Conservation (phyloP, 2,113 vertebrate genomes). For the Sinosuthora webbiana region DNA sequence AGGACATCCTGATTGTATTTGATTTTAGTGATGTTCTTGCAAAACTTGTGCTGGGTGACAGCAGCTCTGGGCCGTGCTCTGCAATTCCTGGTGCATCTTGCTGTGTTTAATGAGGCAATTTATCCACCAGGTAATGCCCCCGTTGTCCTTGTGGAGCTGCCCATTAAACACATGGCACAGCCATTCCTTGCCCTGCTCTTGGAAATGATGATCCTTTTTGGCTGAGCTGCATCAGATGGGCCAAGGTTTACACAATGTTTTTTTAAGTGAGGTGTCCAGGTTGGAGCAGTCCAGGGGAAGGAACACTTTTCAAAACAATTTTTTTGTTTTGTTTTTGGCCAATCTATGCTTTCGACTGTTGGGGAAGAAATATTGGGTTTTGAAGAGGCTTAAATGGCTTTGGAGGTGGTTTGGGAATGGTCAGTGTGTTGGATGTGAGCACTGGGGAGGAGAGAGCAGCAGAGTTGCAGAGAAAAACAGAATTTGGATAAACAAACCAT, state of each 20-base stretch:
- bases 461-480: background rate
- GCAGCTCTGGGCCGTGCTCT: background rate
- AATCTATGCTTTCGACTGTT: background rate
- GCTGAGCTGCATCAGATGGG: background rate
- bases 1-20: background rate
- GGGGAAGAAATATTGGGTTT: background rate
- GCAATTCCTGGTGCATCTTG: background rate
- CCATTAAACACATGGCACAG: background rate
- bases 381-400: background rate
- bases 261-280: background rate
- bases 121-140: background rate
- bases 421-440: fast-evolving
- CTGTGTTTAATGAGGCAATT: background rate
- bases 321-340: background rate
- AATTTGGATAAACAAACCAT: background rate
- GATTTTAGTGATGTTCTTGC: background rate
- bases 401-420: background rate
- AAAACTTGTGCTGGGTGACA: background rate
- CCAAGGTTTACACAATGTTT: background rate
- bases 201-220: background rate
- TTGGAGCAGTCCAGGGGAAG: background rate
- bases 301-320: background rate
- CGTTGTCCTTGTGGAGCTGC: background rate
- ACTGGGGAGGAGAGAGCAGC: background rate
- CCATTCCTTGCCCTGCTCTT: background rate